Evolutionary conservation across 2,797 vertebrate species (phyloP).

Genomic region (Xenopus petersii): DNA sequence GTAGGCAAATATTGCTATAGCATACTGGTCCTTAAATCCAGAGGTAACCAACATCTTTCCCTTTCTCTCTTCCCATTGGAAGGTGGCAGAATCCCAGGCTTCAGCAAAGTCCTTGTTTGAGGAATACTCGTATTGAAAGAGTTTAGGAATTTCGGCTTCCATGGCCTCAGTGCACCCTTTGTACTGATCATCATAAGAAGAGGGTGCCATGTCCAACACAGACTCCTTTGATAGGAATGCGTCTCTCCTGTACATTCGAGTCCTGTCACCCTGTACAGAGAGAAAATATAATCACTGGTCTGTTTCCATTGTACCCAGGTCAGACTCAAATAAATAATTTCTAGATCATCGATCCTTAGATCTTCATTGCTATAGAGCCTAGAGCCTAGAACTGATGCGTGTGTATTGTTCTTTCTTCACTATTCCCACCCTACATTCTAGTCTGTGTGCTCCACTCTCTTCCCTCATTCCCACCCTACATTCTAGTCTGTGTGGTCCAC

Average conservation of each 20-base stretch:
- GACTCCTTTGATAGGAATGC: conserved; percentile 51
- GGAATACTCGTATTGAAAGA: conserved; percentile 58
- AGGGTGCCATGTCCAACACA: conserved; percentile 56
- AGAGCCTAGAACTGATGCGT: no score
- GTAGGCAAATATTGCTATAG: conserved; percentile 60
- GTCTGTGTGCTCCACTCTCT: no score
- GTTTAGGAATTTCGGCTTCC: conserved; percentile 48
- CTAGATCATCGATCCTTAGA: no score
- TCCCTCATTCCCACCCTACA: no score
- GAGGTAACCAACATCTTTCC: accelerated
- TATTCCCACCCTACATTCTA: not conserved
- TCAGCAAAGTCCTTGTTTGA: conserved; percentile 49
- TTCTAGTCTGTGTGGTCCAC: no score
- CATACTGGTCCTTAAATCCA: conserved; percentile 45
- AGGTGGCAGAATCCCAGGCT: conserved; percentile 46
- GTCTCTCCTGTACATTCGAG: conserved; percentile 19
- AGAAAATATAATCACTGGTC: no score
- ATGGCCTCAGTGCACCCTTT: conserved; percentile 53
- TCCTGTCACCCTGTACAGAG: conserved; percentile 11
- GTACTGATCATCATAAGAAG: conserved; percentile 65
- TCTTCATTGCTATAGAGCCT: no score
- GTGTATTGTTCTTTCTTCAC: no score
- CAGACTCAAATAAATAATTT: no score
- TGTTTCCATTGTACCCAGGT: no score
- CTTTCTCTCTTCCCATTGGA: conserved; percentile 45